Evolutionary conservation across 1,140 invertebrate genomes (phyloP).

Genomic region (Potamilus streckersoni): DNA sequence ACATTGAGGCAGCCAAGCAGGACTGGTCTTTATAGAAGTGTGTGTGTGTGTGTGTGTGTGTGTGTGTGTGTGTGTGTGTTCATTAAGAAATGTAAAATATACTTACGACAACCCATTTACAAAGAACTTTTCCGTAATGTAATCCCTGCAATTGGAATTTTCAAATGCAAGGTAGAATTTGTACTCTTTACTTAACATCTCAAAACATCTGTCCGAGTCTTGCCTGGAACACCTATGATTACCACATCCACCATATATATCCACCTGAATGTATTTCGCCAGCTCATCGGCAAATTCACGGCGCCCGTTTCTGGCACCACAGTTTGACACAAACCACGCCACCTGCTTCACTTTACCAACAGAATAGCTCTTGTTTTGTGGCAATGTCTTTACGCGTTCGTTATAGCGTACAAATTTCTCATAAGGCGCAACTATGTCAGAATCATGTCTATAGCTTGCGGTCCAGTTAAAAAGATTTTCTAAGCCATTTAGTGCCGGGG

Average conservation of each 20-base stretch:
- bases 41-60: too few relatives aligned
- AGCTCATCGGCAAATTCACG: conserved; percentile 73
- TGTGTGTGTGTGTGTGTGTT: too few relatives aligned
- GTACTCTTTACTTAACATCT: conserved; percentile 91
- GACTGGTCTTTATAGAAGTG: too few relatives aligned
- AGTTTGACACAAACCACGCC: conserved; percentile 73
- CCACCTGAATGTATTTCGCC: conserved; percentile 72
- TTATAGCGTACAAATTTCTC: conserved; percentile 77
- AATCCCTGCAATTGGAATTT: conserved; percentile 69
- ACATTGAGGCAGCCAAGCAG: too few relatives aligned
- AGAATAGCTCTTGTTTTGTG: conserved; percentile 59
- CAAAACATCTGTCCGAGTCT: conserved; percentile 83
- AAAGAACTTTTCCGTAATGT: conserved; percentile 73
- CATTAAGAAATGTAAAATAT: conserved; percentile 57
- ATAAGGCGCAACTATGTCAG: conserved; percentile 94
- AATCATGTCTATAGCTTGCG: conserved; percentile 84
- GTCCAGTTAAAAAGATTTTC: conserved; percentile 93
- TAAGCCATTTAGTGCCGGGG: conserved; percentile 76
- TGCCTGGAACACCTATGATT: conserved; percentile 67
- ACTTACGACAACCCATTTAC: conserved; percentile 62
- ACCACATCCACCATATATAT: conserved; percentile 77
- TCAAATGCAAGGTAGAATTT: conserved; percentile 97
- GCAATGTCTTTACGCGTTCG: conserved; percentile 38
- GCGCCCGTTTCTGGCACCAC: conserved; percentile 72
- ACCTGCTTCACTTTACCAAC: conserved; percentile 62